Evolutionary conservation across 2,113 vertebrate species (phyloP).

Genomic region (Noturus placidus): DNA sequence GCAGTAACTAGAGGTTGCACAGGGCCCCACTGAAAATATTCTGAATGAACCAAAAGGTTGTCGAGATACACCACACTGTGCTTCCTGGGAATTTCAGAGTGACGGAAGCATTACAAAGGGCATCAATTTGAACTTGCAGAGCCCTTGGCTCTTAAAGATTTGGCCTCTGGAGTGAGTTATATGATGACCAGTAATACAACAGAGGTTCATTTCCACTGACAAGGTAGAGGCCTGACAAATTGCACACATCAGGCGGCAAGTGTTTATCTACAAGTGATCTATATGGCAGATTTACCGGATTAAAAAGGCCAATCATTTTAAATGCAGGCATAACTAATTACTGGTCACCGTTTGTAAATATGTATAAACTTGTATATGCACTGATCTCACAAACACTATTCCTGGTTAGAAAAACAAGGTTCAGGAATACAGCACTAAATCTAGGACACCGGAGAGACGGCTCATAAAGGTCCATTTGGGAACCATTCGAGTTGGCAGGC

Average conservation of each 20-base stretch:
- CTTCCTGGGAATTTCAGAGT: neutral
- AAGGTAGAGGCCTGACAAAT: neutral
- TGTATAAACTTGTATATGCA: neutral
- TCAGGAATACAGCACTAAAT: conserved; percentile 15
- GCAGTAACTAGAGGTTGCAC: neutral
- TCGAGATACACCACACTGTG: neutral
- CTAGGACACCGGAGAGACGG: neutral
- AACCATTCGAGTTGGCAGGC: conserved; percentile 43
- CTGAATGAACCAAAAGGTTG: neutral
- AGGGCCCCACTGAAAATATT: no score
- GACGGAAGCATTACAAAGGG: neutral
- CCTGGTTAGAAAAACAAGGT: conserved; percentile 10
- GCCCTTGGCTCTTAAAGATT: neutral
- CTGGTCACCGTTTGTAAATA: neutral
- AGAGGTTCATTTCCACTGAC: neutral
- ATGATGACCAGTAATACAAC: neutral
- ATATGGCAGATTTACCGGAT: neutral
- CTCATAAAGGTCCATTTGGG: conserved; percentile 46
- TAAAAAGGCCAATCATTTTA: neutral
- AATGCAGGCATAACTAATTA: neutral
- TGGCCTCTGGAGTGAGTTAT: neutral
- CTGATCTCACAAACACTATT: neutral
- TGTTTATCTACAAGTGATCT: neutral
- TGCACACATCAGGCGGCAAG: neutral
- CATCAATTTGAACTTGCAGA: neutral